Evolutionary conservation across 2,888 invertebrate species (phyloP).

Genomic region (Mythimna pallens): DNA sequence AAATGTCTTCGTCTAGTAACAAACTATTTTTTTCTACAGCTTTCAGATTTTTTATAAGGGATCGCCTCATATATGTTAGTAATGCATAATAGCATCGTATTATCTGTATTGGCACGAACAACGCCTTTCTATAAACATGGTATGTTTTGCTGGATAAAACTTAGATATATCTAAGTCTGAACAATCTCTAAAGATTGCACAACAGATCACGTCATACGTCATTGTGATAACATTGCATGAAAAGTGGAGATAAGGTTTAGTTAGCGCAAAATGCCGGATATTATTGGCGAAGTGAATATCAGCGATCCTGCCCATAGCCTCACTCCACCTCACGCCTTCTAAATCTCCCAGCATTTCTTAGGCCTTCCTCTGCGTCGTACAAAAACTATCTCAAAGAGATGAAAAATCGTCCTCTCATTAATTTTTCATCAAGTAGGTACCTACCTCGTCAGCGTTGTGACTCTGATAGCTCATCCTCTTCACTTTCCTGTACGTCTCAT

Average conservation of each 20-base stretch:
- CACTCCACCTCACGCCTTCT: too few species aligned
- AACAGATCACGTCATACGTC: constrained; percentile 5
- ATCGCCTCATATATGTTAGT: too few species aligned
- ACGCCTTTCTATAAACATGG: too few species aligned
- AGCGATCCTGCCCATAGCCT: too few species aligned
- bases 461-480: constrained; percentile 94
- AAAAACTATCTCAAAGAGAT: too few species aligned
- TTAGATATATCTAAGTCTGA: background rate
- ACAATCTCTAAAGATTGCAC: constrained; percentile 45
- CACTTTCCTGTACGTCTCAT: constrained; percentile 93
- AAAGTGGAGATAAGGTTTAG: constrained; percentile 15
- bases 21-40: background rate
- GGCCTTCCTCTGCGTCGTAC: too few species aligned
- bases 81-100: too few species aligned
- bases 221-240: constrained; percentile 18
- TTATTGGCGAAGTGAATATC: too few species aligned
- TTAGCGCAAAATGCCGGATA: background rate
- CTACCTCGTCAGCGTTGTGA: constrained; percentile 92
- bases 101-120: too few species aligned
- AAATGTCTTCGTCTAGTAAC: background rate
- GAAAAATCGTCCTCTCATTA: too few species aligned
- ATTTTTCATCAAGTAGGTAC: constrained; percentile 14
- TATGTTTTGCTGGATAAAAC: constrained; percentile 3
- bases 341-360: too few species aligned
- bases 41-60: too few species aligned